phyloP scores from a whole-genome alignment of 1,140 invertebrate genomes.

The Spodoptera litura region DNA sequence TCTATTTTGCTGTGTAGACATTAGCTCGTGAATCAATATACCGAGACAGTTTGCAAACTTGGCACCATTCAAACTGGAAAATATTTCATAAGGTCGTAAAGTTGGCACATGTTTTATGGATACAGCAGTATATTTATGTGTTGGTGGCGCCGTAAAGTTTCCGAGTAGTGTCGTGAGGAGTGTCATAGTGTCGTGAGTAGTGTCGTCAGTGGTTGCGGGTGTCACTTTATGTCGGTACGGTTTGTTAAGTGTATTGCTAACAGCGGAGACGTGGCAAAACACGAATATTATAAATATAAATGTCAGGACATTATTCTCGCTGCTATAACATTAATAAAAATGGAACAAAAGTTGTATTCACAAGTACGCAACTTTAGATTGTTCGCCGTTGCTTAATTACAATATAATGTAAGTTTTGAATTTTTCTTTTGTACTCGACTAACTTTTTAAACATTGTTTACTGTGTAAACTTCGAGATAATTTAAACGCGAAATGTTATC shows the following conservation, averaged over 20 bases:
- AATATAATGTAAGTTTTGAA: neutral
- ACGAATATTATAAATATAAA: neutral
- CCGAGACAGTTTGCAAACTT: slow-evolving; percentile 33
- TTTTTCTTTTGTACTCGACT: neutral
- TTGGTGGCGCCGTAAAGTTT: slow-evolving; percentile 28
- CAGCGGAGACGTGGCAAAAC: neutral
- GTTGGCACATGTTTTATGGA: slow-evolving; percentile 40
- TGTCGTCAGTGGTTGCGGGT: slow-evolving; percentile 8
- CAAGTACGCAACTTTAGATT: neutral
- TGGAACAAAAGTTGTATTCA: neutral
- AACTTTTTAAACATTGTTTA: slow-evolving; percentile 16
- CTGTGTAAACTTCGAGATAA: slow-evolving; percentile 1
- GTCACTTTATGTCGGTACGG: slow-evolving; percentile 17
- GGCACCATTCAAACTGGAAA: slow-evolving; percentile 41
- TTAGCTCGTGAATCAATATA: slow-evolving; percentile 36
- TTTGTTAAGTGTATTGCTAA: slow-evolving; percentile 6
- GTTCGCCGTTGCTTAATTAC: neutral
- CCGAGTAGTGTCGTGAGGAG: neutral
- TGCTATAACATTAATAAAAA: neutral
- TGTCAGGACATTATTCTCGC: neutral
- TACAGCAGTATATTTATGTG: slow-evolving; percentile 26
- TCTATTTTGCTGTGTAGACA: slow-evolving; percentile 5
- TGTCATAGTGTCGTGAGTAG: neutral
- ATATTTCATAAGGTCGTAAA: slow-evolving; percentile 48
- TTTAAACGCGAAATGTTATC: neutral